These are phyloP conservation scores for Athene noctua DNA, from an alignment of 2,113 vertebrate genomes.

Conservation along the genomic window DNA sequence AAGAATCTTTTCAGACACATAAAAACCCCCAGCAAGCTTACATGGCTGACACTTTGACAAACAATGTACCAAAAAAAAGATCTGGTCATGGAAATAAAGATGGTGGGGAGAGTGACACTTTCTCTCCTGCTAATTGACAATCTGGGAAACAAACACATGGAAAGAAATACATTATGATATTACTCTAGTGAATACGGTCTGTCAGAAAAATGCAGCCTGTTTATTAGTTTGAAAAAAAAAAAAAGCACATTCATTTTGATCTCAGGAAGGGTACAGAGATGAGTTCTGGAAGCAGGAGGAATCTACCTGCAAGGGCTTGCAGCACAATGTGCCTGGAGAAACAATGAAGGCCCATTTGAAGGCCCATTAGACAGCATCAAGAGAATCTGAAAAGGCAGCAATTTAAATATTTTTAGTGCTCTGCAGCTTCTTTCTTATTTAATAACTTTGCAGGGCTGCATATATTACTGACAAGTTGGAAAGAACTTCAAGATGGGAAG, in stretches of 20 bases:
- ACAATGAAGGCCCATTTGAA: not conserved
- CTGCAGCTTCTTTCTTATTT: not conserved
- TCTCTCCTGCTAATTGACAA: conserved; percentile 68
- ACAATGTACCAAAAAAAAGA: conserved; percentile 1
- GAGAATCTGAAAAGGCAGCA: not conserved
- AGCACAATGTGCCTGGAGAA: not conserved
- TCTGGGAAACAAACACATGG: conserved; percentile 41
- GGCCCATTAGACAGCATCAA: not conserved
- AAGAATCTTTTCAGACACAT: conserved; percentile 29
- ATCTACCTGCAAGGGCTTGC: not conserved
- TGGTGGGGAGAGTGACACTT: conserved; percentile 26
- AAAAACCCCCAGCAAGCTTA: not conserved
- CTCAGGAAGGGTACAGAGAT: not conserved
- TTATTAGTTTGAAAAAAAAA: conserved; percentile 1
- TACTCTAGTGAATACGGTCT: conserved; percentile 23
- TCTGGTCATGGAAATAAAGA: conserved; percentile 29
- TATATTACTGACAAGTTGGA: accelerated
- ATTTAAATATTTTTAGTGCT: not conserved
- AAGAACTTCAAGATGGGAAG: not conserved
- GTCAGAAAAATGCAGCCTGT: conserved; percentile 26
- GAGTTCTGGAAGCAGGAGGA: not conserved
- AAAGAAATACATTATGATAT: conserved; percentile 13
- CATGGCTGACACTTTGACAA: conserved; percentile 44
- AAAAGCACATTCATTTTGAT: not conserved
- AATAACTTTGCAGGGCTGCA: not conserved